Percentiles rank a stretch among this genome's conserved stretches.
Evolutionary conservation across 2,888 invertebrate genomes (phyloP).

Genomic region (Leptura quadrifasciata): DNA sequence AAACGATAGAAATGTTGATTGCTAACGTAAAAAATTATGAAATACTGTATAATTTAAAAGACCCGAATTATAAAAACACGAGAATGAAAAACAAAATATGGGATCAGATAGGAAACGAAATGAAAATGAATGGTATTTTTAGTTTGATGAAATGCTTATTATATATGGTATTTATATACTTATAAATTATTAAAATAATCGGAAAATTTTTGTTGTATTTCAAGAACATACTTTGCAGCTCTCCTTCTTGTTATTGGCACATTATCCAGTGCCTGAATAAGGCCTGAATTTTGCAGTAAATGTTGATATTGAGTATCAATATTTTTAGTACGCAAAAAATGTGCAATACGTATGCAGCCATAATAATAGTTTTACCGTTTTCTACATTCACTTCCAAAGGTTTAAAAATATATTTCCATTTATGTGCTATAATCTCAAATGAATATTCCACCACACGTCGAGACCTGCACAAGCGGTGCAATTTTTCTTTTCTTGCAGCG

Average conservation of each 20-base stretch:
- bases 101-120: too few species aligned
- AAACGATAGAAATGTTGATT: too few species aligned
- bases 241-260: constrained; percentile 34
- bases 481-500: constrained; percentile 41
- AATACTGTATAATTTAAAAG: too few species aligned
- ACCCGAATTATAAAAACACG: too few species aligned
- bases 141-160: too few species aligned
- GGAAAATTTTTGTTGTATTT: too few species aligned
- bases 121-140: too few species aligned
- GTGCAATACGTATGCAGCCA: constrained; percentile 25
- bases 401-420: constrained; percentile 43
- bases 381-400: constrained; percentile 54
- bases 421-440: constrained; percentile 53
- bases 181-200: too few species aligned
- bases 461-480: constrained; percentile 44
- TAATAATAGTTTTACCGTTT: constrained; percentile 27
- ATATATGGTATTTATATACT: too few species aligned
- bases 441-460: constrained; percentile 46
- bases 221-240: neutral
- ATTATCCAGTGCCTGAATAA: constrained; percentile 2
- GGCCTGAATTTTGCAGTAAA: constrained; percentile 28
- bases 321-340: constrained; percentile 32
- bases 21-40: too few species aligned
- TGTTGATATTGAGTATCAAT: constrained; percentile 37
- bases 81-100: too few species aligned